Evolutionary conservation across 1,140 invertebrate species (phyloP), one percentile per base, ranked within the genome.

Genomic region (Brachionus asplanchnoidis): DNA sequence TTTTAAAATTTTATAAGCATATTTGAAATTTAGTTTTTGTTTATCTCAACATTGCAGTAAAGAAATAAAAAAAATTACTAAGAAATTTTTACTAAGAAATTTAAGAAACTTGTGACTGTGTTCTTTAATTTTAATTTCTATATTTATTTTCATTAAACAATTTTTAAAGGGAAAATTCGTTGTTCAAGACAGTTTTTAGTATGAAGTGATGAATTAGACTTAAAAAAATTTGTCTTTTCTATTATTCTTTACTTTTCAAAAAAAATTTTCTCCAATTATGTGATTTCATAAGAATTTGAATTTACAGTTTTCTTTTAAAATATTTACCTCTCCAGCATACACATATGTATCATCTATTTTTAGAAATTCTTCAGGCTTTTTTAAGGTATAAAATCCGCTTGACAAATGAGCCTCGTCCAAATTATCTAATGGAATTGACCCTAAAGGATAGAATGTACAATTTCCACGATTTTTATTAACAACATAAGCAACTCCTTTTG

Each of bases 311-410:
- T 50, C 7, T 65, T 23, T 65, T 26, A 17, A 60, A 65, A 14
- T 17, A 65, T 65, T 65, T 82, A 82, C 79, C 32, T 82, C 36
- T 60, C 79, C 79, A 17, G 53, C 65, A 68, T 82, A 82, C n/a
- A 82, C 36, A 65, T 28, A 82, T n/a, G 53, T 36, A 44, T 68
- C 65, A 68, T 82, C 79, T 20, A 82, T 4, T 11, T 14, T 17
- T 40, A 82, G 23, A 46, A 65, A 65, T 9, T 65, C 17, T 20
- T 26, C 23, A 11, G 79, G 79, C 11, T 7, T 20, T 65, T 82
- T 77, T 23, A 77, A n/a, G 26, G 73, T 50, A 77, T 26, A 77
- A 28, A n/a, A 77, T 50, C 73, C 73, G 26, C 14, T 77, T 0
- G 42, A 46, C 8, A 77, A 9, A 32, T 46, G 73, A 50, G 17